Percentiles rank a stretch among this genome's conserved stretches.
phyloP scores from a whole-genome alignment of 2,888 invertebrate species.

The Isotomurus palustris region DNA sequence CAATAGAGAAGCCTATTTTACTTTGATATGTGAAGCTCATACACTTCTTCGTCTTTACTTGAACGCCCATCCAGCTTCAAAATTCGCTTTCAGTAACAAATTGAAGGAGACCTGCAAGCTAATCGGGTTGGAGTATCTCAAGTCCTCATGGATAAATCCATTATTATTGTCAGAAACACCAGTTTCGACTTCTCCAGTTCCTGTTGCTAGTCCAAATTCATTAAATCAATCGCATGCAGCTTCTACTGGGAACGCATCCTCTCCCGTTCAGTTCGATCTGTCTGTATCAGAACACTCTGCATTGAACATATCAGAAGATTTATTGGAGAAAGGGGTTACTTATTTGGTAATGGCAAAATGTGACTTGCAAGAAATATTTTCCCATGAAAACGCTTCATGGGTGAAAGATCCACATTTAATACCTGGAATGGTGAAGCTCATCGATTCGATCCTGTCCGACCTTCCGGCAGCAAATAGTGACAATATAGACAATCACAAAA shows the following conservation, averaged over 20 bases:
- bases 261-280: not conserved
- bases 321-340: slow-evolving; percentile 41
- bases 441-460: slow-evolving; percentile 30
- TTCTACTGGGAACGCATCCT: not conserved
- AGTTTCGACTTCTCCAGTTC: slow-evolving; percentile 10
- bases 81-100: slow-evolving; percentile 10
- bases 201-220: not conserved
- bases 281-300: not conserved
- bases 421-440: slow-evolving; percentile 37
- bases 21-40: slow-evolving; percentile 68
- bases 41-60: slow-evolving; percentile 55
- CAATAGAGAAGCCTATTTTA: slow-evolving; percentile 64
- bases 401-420: slow-evolving; percentile 35
- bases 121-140: slow-evolving; percentile 39
- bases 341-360: slow-evolving; percentile 38
- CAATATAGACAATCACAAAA: slow-evolving; percentile 18
- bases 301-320: slow-evolving; percentile 21
- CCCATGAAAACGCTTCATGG: slow-evolving; percentile 28
- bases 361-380: slow-evolving; percentile 38
- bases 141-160: slow-evolving; percentile 12
- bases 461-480: slow-evolving; percentile 15
- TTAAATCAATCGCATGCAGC: slow-evolving; percentile 6
- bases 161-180: not conserved
- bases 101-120: slow-evolving; percentile 37
- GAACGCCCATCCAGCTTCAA: slow-evolving; percentile 32